Conservation (phyloP, 2,888 invertebrate species). For the Odontothrips loti region DNA sequence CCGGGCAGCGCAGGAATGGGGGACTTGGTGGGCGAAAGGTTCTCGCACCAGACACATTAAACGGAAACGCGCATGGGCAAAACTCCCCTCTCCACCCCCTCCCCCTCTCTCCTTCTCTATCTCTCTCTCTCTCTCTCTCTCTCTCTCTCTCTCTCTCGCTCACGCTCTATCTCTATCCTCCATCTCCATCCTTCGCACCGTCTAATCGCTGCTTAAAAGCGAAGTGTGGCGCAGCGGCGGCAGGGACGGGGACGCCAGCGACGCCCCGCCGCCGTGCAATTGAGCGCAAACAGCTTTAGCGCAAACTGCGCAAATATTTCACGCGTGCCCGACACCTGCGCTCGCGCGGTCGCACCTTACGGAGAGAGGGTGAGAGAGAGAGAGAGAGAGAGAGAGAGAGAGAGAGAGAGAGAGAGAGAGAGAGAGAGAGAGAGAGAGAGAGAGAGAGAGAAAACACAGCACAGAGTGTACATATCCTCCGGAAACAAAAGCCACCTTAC, state of each 20-base stretch:
- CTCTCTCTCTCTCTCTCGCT: not conserved
- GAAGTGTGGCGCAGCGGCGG: too few relatives aligned
- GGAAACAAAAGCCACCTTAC: too few relatives aligned
- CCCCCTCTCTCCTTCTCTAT: too few relatives aligned
- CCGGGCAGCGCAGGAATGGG: not conserved
- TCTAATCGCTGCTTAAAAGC: not conserved
- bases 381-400: not conserved
- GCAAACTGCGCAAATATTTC: constrained; percentile 16
- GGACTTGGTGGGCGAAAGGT: too few relatives aligned
- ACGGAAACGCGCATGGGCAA: not conserved
- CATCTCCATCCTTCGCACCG: not conserved
- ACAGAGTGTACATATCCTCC: too few relatives aligned
- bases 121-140: not conserved
- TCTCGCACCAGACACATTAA: not conserved
- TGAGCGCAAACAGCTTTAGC: constrained; percentile 12
- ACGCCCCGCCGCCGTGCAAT: not conserved
- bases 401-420: not conserved
- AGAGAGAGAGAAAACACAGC: too few relatives aligned
- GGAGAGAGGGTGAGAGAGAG: not conserved
- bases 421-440: not conserved
- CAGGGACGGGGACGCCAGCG: too few relatives aligned
- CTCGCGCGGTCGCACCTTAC: not conserved
- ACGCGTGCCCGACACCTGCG: constrained; percentile 6
- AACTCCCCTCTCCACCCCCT: not conserved
- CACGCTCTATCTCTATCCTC: not conserved